Percentiles rank a stretch among this genome's conserved stretches.
These are phyloP conservation scores for Ischnura elegans DNA, from an alignment of 2,888 invertebrate genomes.

Conservation along the genomic window DNA sequence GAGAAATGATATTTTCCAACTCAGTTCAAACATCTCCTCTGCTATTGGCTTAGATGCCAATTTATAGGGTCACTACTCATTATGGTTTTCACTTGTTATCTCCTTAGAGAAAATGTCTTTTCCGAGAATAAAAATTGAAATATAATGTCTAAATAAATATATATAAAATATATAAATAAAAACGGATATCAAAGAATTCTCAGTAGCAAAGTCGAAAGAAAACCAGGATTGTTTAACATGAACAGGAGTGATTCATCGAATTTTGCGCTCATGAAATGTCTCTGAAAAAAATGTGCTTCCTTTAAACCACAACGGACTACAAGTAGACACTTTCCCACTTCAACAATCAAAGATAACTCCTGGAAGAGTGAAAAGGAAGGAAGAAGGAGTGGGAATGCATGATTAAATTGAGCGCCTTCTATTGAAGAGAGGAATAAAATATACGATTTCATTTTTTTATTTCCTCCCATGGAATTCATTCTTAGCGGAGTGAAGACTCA, in stretches of 20 bases:
- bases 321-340: not conserved
- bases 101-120: no score
- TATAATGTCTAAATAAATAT: no score
- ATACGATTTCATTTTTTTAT: not conserved
- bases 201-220: no score
- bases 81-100: no score
- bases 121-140: no score
- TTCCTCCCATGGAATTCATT: not conserved
- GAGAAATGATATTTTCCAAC: no score
- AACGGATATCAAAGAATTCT: no score
- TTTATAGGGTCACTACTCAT: no score
- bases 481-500: not conserved
- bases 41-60: no score
- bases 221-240: no score
- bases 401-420: not conserved
- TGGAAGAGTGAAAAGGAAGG: not conserved
- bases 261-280: not conserved
- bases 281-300: not conserved
- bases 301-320: not conserved
- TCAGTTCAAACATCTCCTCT: no score
- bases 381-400: not conserved
- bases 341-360: not conserved
- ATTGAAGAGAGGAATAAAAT: not conserved
- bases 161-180: no score
- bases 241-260: not conserved